These are phyloP conservation scores for Platanista minor DNA, from an alignment of 2,113 vertebrate genomes.

Conservation along the genomic window DNA sequence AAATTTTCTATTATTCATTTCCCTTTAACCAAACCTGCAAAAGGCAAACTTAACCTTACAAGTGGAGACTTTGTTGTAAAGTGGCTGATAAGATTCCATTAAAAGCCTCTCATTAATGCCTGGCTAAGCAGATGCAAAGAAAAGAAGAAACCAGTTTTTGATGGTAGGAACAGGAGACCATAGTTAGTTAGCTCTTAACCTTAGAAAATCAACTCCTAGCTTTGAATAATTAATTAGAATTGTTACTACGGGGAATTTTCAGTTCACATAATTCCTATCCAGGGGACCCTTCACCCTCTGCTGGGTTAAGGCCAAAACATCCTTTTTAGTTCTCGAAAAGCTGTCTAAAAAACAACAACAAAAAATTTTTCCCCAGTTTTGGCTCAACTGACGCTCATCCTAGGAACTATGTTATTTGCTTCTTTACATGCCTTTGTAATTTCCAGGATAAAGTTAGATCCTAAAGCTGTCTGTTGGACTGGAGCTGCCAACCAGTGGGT, in stretches of 20 bases:
- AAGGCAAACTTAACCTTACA: slow-evolving; percentile 34
- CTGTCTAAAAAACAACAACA: not conserved
- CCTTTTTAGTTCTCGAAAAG: slow-evolving; percentile 54
- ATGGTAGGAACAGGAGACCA: slow-evolving; percentile 33
- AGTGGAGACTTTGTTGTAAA: not conserved
- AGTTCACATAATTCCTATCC: slow-evolving; percentile 41
- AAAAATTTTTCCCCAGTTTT: not conserved
- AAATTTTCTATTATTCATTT: slow-evolving; percentile 24
- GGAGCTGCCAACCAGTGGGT: not conserved
- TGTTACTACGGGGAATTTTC: slow-evolving; percentile 59
- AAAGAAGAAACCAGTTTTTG: slow-evolving; percentile 31
- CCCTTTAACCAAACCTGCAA: slow-evolving; percentile 9
- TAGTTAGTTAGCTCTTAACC: slow-evolving; percentile 46
- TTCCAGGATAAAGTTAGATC: slow-evolving; percentile 35
- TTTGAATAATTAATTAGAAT: slow-evolving; percentile 64
- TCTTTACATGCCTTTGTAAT: slow-evolving; percentile 45
- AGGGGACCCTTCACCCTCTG: slow-evolving; percentile 12
- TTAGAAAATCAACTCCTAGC: slow-evolving; percentile 55
- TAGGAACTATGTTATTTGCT: slow-evolving; percentile 29
- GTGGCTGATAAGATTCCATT: not conserved
- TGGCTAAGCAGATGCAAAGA: slow-evolving; percentile 20
- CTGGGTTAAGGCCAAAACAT: slow-evolving; percentile 44
- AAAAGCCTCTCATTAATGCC: slow-evolving; percentile 27
- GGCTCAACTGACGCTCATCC: slow-evolving; percentile 35
- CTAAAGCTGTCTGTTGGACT: not conserved